Conservation (phyloP, 2,888 invertebrate species). For the Megaustenia siamemsis region DNA sequence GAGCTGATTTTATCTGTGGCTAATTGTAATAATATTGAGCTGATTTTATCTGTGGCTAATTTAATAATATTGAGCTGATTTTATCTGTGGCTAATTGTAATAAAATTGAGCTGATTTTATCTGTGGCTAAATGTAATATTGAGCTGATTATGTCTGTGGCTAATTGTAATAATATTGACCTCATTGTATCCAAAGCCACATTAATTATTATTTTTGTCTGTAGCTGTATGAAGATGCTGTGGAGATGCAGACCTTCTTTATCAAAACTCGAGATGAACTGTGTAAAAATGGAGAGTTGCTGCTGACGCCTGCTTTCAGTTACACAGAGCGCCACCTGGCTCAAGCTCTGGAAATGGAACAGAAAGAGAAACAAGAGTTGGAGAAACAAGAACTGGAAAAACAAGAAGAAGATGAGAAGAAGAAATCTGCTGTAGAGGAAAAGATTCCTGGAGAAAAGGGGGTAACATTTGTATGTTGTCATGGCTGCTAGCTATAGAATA, state of each 20-base stretch:
- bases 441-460: constrained; percentile 56
- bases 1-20: too few species aligned
- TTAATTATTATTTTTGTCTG: background rate
- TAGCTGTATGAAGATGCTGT: constrained; percentile 95
- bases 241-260: constrained; percentile 94
- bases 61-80: too few species aligned
- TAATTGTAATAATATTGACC: too few species aligned
- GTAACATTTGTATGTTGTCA: constrained; percentile 1
- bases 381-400: constrained; percentile 72
- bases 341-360: constrained; percentile 72
- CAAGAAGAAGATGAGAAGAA: constrained; percentile 67
- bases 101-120: too few species aligned
- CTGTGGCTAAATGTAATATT: too few species aligned
- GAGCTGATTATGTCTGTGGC: too few species aligned
- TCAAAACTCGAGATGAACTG: constrained; percentile 85
- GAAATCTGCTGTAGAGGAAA: constrained; percentile 66
- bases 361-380: constrained; percentile 82
- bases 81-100: too few species aligned
- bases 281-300: constrained; percentile 90
- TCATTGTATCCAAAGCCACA: too few species aligned
- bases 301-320: constrained; percentile 91
- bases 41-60: too few species aligned
- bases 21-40: too few species aligned
- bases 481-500: background rate
- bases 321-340: constrained; percentile 87